Conservation (phyloP, 2,797 vertebrate genomes). For the Apogon hyalosoma region DNA sequence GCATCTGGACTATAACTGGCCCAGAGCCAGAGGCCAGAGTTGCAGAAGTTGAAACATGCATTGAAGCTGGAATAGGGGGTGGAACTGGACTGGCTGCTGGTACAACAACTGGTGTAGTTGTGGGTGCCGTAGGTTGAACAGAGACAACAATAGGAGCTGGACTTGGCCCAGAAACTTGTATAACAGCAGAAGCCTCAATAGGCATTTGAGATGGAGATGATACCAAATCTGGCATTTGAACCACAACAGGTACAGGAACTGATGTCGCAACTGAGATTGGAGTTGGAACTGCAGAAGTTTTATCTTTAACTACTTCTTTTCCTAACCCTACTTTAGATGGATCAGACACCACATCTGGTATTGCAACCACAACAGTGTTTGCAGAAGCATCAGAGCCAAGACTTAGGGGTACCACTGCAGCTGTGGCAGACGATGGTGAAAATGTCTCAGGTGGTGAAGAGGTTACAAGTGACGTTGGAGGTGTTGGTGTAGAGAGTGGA, state of each 20-base stretch:
- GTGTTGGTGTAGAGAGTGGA: constrained; percentile 78
- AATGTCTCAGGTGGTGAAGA: constrained; percentile 51
- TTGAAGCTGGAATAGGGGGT: constrained; percentile 32
- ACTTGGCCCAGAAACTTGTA: constrained; percentile 63
- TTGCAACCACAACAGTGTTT: constrained; percentile 67
- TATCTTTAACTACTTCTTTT: constrained; percentile 31
- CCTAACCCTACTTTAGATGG: constrained; percentile 65
- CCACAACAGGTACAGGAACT: constrained; percentile 44
- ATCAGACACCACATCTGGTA: constrained; percentile 76
- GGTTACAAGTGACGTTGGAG: constrained; percentile 56
- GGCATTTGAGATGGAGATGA: constrained; percentile 76
- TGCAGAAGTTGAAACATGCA: constrained; percentile 34
- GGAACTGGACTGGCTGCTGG: constrained; percentile 16
- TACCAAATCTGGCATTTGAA: constrained; percentile 80
- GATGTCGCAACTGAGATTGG: constrained; percentile 8
- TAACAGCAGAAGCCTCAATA: constrained; percentile 43
- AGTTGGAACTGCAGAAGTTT: constrained; percentile 24
- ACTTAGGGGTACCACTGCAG: constrained; percentile 24
- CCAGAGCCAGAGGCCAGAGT: constrained; percentile 39
- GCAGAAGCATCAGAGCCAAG: constrained; percentile 20
- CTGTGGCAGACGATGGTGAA: constrained; percentile 30
- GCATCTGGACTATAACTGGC: constrained; percentile 78
- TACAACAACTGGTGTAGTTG: constrained; percentile 32
- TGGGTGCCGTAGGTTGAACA: constrained; percentile 44
- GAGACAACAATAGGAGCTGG: constrained; percentile 55